These are phyloP conservation scores for Sebastes kiyomatsui DNA, from an alignment of 2,797 vertebrate genomes.

Conservation along the genomic window DNA sequence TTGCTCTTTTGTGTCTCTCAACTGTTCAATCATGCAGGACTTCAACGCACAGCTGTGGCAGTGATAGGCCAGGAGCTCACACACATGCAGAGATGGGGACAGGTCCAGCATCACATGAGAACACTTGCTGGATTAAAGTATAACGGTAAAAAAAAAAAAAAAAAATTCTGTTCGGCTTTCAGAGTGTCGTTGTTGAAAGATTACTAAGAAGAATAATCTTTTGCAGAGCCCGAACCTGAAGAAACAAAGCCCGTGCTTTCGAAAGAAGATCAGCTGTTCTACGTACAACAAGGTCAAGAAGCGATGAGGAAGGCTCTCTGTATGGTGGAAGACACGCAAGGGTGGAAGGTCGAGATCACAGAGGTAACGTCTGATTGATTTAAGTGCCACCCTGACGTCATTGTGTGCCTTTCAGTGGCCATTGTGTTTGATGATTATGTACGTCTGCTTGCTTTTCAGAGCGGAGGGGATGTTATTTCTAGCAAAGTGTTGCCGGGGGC, in stretches of 20 bases:
- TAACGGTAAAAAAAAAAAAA: slow-evolving; percentile 33
- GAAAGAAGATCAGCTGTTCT: slow-evolving; percentile 67
- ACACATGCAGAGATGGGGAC: slow-evolving; percentile 55
- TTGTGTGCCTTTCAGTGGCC: background rate
- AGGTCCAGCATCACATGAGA: background rate
- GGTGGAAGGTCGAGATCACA: slow-evolving; percentile 77
- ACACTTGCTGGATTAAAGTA: slow-evolving; percentile 12
- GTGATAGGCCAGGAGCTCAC: slow-evolving; percentile 77
- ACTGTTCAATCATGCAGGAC: slow-evolving; percentile 61
- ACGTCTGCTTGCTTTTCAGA: slow-evolving; percentile 56
- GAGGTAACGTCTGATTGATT: slow-evolving; percentile 67
- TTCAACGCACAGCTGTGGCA: slow-evolving; percentile 75
- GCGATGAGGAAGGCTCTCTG: slow-evolving; percentile 80
- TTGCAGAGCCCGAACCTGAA: slow-evolving; percentile 57
- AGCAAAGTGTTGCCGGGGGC: slow-evolving; percentile 77
- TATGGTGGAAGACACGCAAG: slow-evolving; percentile 74
- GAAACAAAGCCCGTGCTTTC: background rate
- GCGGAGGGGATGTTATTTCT: slow-evolving; percentile 71
- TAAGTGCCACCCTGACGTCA: background rate
- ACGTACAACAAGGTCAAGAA: slow-evolving; percentile 72
- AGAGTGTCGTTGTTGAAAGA: background rate
- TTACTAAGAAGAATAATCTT: background rate
- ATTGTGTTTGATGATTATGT: too few relatives aligned
- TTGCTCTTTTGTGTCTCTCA: background rate
- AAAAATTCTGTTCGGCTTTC: background rate